Conservation (phyloP, 2,797 vertebrate genomes). For the Heterohyrax brucei region DNA sequence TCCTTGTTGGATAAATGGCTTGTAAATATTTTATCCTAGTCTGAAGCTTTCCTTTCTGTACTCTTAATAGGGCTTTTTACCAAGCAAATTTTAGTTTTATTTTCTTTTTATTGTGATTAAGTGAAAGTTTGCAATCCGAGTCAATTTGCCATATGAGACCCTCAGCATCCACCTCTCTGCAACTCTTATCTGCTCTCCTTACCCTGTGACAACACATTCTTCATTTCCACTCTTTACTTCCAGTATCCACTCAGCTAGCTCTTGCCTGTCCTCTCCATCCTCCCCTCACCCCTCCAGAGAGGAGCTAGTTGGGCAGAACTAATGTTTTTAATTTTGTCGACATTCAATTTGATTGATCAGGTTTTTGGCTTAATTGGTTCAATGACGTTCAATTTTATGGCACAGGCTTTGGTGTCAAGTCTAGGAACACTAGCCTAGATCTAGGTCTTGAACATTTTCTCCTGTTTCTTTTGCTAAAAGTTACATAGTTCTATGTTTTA, state of each 20-base stretch:
- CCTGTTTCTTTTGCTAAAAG: neutral
- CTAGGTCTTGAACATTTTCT: neutral
- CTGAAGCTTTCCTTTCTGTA: neutral
- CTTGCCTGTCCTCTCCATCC: no score
- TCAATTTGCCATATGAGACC: no score
- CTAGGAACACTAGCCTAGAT: neutral
- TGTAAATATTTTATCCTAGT: neutral
- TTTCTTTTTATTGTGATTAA: no score
- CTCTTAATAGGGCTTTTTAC: neutral
- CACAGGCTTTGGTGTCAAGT: neutral
- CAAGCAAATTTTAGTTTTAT: neutral
- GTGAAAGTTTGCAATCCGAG: no score
- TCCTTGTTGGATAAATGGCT: neutral
- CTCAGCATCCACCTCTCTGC: no score
- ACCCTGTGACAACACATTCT: no score
- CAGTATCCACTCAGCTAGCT: no score
- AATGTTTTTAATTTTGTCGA: constrained; percentile 10
- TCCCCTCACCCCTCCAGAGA: no score
- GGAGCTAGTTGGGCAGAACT: no score
- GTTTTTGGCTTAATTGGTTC: no score
- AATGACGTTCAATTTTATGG: neutral
- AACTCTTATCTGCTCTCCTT: no score
- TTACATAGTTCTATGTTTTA: constrained; percentile 34
- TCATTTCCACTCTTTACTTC: no score
- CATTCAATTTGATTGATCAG: neutral